Percentiles rank a stretch among this genome's conserved stretches.
These are phyloP conservation scores for Eubasilissa splendida DNA, from an alignment of 2,888 invertebrate genomes.

Conservation along the genomic window DNA sequence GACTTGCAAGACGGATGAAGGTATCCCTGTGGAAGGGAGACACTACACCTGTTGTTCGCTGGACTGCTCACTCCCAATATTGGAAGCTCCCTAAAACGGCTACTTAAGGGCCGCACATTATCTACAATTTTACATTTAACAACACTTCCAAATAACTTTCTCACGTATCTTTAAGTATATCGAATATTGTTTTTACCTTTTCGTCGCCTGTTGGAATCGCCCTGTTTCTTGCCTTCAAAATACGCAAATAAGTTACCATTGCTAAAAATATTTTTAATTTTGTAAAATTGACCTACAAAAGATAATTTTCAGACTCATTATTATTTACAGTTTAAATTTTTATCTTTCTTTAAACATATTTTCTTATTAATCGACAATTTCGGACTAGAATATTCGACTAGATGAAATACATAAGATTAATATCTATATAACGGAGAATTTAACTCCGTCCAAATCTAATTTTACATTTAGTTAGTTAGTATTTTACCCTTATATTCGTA, in stretches of 20 bases:
- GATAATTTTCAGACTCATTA: conserved; percentile 72
- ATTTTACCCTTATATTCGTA: conserved; percentile 54
- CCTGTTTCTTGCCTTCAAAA: conserved; percentile 1
- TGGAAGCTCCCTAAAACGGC: background rate
- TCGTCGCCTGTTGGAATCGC: background rate
- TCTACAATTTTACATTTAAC: conserved; percentile 3
- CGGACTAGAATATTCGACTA: conserved; percentile 52
- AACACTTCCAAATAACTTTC: conserved; percentile 22
- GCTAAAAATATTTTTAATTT: conserved; percentile 59
- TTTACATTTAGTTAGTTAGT: conserved; percentile 24
- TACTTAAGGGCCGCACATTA: background rate
- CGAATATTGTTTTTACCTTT: conserved; percentile 20
- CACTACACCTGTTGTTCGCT: background rate
- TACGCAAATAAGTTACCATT: background rate
- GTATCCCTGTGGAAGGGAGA: background rate
- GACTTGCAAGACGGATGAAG: conserved; percentile 16
- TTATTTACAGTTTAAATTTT: conserved; percentile 72
- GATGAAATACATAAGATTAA: conserved; percentile 45
- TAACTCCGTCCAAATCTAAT: conserved; percentile 41
- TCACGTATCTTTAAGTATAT: conserved; percentile 14
- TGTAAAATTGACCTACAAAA: conserved; percentile 76
- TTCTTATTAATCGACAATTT: conserved; percentile 59
- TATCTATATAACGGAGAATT: conserved; percentile 11
- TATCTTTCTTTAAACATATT: conserved; percentile 63
- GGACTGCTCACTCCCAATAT: background rate